Conservation (phyloP, 1,140 invertebrate genomes). For the Lepidurus apus region DNA sequence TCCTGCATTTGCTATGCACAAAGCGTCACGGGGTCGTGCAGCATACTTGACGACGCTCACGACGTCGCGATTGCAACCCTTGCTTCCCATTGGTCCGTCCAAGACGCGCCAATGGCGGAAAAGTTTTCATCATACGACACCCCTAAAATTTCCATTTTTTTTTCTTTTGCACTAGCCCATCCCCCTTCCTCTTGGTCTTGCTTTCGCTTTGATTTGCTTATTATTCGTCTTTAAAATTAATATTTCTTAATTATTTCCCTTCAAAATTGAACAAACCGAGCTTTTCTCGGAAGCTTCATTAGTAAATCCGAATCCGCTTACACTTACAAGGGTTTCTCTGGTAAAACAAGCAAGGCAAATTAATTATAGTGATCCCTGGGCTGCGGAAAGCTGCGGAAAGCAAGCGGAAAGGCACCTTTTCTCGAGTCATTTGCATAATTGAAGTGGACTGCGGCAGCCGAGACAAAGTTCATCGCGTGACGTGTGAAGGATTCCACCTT, state of each 20-base stretch:
- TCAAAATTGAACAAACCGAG: too few relatives aligned
- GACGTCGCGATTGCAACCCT: constrained; percentile 8
- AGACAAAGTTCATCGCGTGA: constrained; percentile 10
- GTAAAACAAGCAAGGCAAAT: too few relatives aligned
- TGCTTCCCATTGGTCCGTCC: neutral
- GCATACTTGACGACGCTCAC: constrained; percentile 17
- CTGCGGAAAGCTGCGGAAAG: too few relatives aligned
- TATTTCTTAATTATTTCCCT: too few relatives aligned
- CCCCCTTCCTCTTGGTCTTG: neutral
- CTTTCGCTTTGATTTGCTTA: neutral
- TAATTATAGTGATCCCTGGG: too few relatives aligned
- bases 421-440: constrained; percentile 6
- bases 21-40: constrained; percentile 12
- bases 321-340: too few relatives aligned
- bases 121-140: neutral
- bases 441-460: neutral
- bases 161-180: neutral
- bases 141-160: neutral
- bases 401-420: neutral
- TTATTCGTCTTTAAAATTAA: too few relatives aligned
- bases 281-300: too few relatives aligned
- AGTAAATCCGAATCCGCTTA: too few relatives aligned
- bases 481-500: neutral
- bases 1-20: constrained; percentile 6
- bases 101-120: neutral